These are phyloP conservation scores for Macrophya annulata DNA, from an alignment of 2,888 invertebrate species.

Conservation along the genomic window DNA sequence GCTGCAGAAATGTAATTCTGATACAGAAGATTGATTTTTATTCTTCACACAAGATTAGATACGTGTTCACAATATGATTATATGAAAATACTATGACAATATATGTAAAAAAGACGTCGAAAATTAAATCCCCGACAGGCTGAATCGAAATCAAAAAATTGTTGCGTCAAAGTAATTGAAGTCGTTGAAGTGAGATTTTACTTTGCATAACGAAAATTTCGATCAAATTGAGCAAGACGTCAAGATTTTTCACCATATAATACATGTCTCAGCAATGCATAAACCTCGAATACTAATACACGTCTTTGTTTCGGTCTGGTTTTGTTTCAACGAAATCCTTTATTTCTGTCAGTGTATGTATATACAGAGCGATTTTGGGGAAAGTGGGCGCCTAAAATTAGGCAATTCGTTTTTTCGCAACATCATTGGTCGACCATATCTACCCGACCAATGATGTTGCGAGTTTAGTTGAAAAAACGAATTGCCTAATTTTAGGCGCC, in stretches of 20 bases:
- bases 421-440: no score
- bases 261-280: not conserved
- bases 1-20: not conserved
- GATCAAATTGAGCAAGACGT: not conserved
- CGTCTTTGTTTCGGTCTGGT: not conserved
- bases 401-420: no score
- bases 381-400: no score
- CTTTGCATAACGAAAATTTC: slow-evolving; percentile 7
- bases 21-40: no score
- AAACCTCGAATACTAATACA: not conserved
- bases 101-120: not conserved
- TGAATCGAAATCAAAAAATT: not conserved
- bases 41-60: not conserved
- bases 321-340: slow-evolving; percentile 1
- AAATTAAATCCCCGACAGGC: not conserved
- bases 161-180: no score
- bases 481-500: no score
- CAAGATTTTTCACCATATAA: not conserved
- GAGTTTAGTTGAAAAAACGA: no score
- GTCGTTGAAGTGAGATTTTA: not conserved
- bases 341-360: not conserved
- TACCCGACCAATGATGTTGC: no score
- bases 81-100: slow-evolving; percentile 1
- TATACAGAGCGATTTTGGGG: no score
- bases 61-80: not conserved